Evolutionary conservation across 1,140 invertebrate genomes (phyloP).

Genomic region (Drosophila lacertosa): DNA sequence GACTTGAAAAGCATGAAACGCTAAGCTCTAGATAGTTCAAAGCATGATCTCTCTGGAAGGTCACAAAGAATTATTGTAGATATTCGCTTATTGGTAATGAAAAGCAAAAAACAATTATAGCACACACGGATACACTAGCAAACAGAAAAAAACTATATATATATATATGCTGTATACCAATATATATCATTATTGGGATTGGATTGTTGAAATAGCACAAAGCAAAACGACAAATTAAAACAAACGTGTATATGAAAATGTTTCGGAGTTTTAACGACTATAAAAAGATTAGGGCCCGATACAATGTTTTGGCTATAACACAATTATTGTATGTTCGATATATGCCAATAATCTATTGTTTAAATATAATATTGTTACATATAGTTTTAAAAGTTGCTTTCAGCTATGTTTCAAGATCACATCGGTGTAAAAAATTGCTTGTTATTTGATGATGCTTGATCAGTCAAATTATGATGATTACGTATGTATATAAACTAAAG

Average conservation of each 20-base stretch:
- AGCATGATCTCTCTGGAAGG: slow-evolving; percentile 14
- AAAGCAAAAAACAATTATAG: slow-evolving; percentile 3
- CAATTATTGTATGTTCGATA: too few species aligned
- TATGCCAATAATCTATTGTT: too few species aligned
- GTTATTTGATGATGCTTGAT: not conserved
- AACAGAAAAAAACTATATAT: not conserved
- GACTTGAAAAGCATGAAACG: slow-evolving; percentile 40
- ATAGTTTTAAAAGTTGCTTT: too few species aligned
- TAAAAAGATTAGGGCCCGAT: too few species aligned
- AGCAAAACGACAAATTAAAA: not conserved
- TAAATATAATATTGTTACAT: too few species aligned
- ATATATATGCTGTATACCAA: not conserved
- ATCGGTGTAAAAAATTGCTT: not conserved
- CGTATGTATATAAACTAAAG: not conserved
- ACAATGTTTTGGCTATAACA: too few species aligned
- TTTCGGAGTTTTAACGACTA: too few species aligned
- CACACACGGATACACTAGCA: slow-evolving; percentile 1
- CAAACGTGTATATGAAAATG: too few species aligned
- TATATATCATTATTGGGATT: not conserved
- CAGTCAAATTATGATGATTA: not conserved
- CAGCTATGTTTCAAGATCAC: too few species aligned
- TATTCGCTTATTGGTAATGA: slow-evolving; percentile 27
- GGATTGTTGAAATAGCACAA: not conserved
- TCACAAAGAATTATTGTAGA: slow-evolving; percentile 24
- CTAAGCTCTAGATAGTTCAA: slow-evolving; percentile 40